Conservation (phyloP, 2,888 invertebrate species). For the Aromia moschata region DNA sequence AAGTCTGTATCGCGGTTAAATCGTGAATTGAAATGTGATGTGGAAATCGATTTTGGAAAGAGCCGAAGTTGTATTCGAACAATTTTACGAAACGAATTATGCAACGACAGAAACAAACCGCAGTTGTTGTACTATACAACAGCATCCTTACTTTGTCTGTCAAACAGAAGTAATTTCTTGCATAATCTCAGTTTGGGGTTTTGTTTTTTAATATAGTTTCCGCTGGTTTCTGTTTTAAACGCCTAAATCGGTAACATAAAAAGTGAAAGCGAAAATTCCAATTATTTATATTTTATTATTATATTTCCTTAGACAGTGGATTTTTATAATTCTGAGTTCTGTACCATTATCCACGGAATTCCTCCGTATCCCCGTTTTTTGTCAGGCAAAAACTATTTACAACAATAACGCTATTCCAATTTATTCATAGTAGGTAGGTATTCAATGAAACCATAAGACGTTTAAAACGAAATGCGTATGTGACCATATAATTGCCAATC, state of each 20-base stretch:
- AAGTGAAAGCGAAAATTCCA: not conserved
- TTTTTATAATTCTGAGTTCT: not conserved
- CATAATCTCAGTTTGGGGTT: not conserved
- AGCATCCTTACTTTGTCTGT: not conserved
- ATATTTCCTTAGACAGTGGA: not conserved
- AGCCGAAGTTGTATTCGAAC: not conserved
- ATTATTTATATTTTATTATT: too few species aligned
- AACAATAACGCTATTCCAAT: constrained; percentile 1
- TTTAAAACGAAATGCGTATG: too few species aligned
- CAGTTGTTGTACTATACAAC: not conserved
- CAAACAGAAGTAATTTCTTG: not conserved
- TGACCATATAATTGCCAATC: constrained; percentile 16
- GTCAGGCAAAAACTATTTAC: not conserved
- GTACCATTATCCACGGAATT: not conserved
- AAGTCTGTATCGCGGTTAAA: too few species aligned
- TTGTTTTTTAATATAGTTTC: not conserved
- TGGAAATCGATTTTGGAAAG: not conserved
- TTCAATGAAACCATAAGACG: constrained; percentile 20
- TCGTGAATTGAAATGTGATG: too few species aligned
- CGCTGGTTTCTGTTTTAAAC: not conserved
- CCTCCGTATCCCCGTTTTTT: constrained; percentile 12
- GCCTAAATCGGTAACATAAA: not conserved
- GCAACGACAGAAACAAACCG: not conserved
- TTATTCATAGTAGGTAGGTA: constrained; percentile 21
- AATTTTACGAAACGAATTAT: not conserved